Evolutionary conservation across 2,797 vertebrate species (phyloP).

Genomic region (Ambastaia sidthimunki): DNA sequence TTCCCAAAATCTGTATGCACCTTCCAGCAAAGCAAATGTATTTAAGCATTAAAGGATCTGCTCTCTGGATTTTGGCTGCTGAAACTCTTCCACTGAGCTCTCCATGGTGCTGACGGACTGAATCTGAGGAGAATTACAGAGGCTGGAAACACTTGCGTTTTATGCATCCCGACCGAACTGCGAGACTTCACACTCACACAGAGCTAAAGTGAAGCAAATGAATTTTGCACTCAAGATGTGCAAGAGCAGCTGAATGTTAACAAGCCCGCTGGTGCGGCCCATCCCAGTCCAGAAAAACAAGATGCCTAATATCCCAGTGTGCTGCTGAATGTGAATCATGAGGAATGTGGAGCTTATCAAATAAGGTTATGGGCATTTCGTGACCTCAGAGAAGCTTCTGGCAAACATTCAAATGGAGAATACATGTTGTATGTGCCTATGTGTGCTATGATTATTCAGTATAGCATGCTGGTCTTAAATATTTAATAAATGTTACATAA

Average conservation of each 20-base stretch:
- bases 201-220: conserved; percentile 60
- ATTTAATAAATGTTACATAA: conserved; percentile 14
- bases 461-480: conserved; percentile 2
- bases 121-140: conserved; percentile 66
- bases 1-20: not conserved
- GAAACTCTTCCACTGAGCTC: conserved; percentile 65
- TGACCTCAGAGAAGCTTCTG: not conserved
- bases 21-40: conserved; percentile 26
- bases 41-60: conserved; percentile 6
- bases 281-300: conserved; percentile 33
- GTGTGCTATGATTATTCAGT: not conserved
- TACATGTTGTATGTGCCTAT: not conserved
- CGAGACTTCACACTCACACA: conserved; percentile 63
- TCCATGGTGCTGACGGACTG: conserved; percentile 81
- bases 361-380: not conserved
- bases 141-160: conserved; percentile 58
- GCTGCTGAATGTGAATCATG: conserved; percentile 8
- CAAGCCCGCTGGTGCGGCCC: conserved; percentile 56
- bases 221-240: conserved; percentile 65
- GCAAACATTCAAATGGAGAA: not conserved
- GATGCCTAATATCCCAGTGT: not conserved
- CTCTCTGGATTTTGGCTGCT: conserved; percentile 37
- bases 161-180: conserved; percentile 64
- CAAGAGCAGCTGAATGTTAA: conserved; percentile 63
- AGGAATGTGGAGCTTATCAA: not conserved